A percentile compares a stretch with the other conserved stretches of the same genome.
Conservation (phyloP, 37 sponge, comb jelly and placozoan genomes). For the Crambe crambe region DNA sequence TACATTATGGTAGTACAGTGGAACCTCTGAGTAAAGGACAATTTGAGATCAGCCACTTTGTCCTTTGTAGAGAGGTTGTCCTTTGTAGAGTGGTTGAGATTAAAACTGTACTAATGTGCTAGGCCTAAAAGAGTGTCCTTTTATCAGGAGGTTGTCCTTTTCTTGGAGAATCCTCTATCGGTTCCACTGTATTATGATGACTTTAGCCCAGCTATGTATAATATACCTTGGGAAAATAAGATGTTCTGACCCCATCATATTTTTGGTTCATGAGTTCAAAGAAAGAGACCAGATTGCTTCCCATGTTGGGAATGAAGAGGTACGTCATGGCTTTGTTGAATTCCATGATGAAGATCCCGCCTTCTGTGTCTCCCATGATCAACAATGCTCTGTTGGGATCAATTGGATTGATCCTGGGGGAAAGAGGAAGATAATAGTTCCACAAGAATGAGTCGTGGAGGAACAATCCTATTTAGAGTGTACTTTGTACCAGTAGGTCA, state of each 20-base stretch:
- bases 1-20: no score
- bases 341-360: constrained; percentile 61
- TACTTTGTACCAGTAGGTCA: constrained; percentile 90
- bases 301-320: neutral
- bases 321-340: constrained; percentile 29
- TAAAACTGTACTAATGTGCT: no score
- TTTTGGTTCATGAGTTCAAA: constrained; percentile 35
- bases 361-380: constrained; percentile 88
- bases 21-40: no score
- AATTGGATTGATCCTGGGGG: constrained; percentile 21
- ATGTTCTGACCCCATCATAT: constrained; percentile 10
- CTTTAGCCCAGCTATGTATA: neutral
- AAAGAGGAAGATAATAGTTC: neutral
- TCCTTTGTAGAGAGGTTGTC: no score
- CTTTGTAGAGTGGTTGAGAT: no score
- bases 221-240: constrained; percentile 40
- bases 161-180: no score
- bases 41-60: no score
- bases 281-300: constrained; percentile 28
- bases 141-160: no score
- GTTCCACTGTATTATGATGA: no score
- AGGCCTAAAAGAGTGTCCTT: no score
- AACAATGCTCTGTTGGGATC: constrained; percentile 73
- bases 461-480: neutral
- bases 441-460: neutral